Conservation (phyloP, 2,888 invertebrate genomes). For the Calameuta pallipes region DNA sequence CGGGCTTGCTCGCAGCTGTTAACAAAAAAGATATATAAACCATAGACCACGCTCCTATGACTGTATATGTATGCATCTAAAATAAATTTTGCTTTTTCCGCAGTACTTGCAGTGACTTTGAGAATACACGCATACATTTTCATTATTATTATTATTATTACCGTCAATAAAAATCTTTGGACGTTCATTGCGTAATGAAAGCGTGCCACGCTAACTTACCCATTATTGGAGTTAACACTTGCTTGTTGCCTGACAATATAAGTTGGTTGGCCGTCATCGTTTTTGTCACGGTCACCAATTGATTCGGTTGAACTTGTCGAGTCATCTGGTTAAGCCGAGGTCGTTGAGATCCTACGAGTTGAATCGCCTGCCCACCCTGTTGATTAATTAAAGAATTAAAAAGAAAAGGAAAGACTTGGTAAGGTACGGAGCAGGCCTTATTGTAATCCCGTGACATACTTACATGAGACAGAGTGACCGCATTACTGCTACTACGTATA, state of each 20-base stretch:
- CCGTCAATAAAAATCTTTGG: too few species aligned
- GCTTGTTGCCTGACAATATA: constrained; percentile 62
- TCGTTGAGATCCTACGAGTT: constrained; percentile 64
- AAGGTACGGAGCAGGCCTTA: too few species aligned
- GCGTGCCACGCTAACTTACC: constrained; percentile 44
- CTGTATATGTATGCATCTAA: too few species aligned
- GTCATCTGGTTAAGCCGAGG: constrained; percentile 62
- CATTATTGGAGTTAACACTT: constrained; percentile 63
- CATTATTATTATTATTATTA: too few species aligned
- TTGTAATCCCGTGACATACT: constrained; percentile 19
- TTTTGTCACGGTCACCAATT: constrained; percentile 61
- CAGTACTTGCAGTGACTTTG: too few species aligned
- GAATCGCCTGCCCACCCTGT: constrained; percentile 60
- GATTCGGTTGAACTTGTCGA: constrained; percentile 60
- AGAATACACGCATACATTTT: too few species aligned
- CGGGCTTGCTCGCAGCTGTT: constrained; percentile 59
- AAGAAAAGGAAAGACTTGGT: too few species aligned
- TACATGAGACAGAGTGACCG: constrained; percentile 60
- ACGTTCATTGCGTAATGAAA: background rate
- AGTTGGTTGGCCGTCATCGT: constrained; percentile 61
- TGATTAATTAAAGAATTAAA: background rate
- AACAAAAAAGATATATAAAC: background rate
- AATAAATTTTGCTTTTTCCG: too few species aligned
- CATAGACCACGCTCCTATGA: too few species aligned
- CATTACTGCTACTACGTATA: constrained; percentile 57